Evolutionary conservation across 2,888 invertebrate genomes (phyloP).

Genomic region (Tineola bisselliella): DNA sequence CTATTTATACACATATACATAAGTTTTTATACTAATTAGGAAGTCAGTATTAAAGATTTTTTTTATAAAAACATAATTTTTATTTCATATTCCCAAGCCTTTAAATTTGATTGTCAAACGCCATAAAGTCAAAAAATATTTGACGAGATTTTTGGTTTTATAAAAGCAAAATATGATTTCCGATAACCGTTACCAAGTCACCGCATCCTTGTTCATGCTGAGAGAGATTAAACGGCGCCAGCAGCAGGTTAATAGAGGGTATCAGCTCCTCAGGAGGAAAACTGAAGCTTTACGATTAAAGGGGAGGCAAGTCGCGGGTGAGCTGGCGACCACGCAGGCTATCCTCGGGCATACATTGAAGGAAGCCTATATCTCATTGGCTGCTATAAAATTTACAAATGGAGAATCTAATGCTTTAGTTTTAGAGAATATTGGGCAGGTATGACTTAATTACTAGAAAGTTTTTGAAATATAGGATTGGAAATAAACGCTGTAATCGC

Average conservation of each 20-base stretch:
- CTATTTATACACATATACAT: background rate
- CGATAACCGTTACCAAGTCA: slow-evolving; percentile 51
- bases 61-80: background rate
- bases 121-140: background rate
- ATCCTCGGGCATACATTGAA: slow-evolving; percentile 42
- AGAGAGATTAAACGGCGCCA: slow-evolving; percentile 53
- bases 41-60: background rate
- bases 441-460: slow-evolving; percentile 18
- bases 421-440: slow-evolving; percentile 55
- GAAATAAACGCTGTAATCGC: too few species aligned
- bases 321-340: slow-evolving; percentile 42
- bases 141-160: background rate
- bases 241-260: slow-evolving; percentile 46
- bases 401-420: slow-evolving; percentile 59
- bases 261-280: slow-evolving; percentile 46
- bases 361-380: slow-evolving; percentile 55
- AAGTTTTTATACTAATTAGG: background rate
- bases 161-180: slow-evolving; percentile 35
- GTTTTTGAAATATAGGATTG: too few species aligned
- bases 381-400: slow-evolving; percentile 56
- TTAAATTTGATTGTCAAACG: background rate
- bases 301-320: slow-evolving; percentile 43
- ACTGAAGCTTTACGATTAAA: slow-evolving; percentile 45
- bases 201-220: slow-evolving; percentile 54
- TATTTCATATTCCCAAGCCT: background rate